Base-by-base conservation (phyloP, 2,113 vertebrate species). In the Oryzias woworae region DNA sequence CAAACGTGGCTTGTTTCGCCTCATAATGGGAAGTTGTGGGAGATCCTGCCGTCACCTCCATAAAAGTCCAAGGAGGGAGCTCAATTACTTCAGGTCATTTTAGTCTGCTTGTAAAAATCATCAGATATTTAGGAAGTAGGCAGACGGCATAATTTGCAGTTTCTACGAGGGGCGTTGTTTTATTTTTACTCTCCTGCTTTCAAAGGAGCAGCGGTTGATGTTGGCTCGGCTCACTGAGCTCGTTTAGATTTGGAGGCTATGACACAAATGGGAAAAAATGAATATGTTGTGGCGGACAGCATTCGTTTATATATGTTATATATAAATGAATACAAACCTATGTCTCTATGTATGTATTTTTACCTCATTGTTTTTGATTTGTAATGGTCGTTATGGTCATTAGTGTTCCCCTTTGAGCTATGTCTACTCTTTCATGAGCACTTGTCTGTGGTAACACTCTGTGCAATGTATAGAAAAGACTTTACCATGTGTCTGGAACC, bases 71-170 rank as follows among this genome's bases (percentile, higher is more conserved):
- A 66, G 73, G 69, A 78, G 71, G 62, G 80, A 81, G 74, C 71
- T 60, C 64, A 82, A 53, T 87, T 79, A 75, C 80, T 78, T 52
- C 2, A 4, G 18, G 65, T 71, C 66, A 74, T 78, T 85, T 89
- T 83, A 75, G 75, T 80, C 84, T 80, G 78, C 84, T 88, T 83
- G 80, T 84, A 87, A 90, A 88, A 89, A 86, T 87, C 75, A 85
- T 86, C 80, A 85, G 78, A 86, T 85, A 81, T 87, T 89, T 77
- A 85, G 72, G 73, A 79, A 74, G 68, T 66, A 78, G 72, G 66
- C 80, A 81, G 78, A 85, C 58, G 41, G 48, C 69, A 66, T 89
- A 86, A 89, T 88, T 83, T 87, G 77, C 77, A 4, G 26, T 87
- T 87, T 85, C 71, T 84, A 77, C 23, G 65, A 75, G 68, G 82